Percentiles rank a stretch among this genome's conserved stretches.
phyloP scores from a whole-genome alignment of 2,888 invertebrate genomes.

The Drosophila vallismaia region DNA sequence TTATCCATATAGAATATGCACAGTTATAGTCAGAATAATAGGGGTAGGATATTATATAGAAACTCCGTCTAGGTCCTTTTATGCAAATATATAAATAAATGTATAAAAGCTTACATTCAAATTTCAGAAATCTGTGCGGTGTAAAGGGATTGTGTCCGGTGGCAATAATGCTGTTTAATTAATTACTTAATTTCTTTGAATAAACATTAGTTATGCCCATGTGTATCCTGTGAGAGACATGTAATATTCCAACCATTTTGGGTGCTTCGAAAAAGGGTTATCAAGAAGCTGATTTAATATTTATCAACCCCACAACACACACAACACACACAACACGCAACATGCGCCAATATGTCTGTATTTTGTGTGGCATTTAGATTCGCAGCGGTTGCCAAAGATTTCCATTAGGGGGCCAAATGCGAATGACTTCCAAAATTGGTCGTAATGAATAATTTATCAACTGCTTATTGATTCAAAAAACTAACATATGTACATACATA shows the following conservation, averaged over 20 bases:
- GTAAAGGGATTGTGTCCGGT: conserved; percentile 8
- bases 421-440: conserved; percentile 50
- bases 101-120: neutral
- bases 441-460: conserved; percentile 47
- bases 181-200: conserved; percentile 64
- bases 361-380: conserved; percentile 29
- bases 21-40: neutral
- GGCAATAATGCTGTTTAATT: conserved; percentile 66
- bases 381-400: conserved; percentile 30
- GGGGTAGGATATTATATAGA: neutral
- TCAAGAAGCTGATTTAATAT: conserved; percentile 36
- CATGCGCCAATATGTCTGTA: neutral
- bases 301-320: conserved; percentile 19
- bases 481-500: conserved; percentile 17
- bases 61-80: neutral
- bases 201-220: conserved; percentile 51
- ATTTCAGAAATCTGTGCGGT: neutral
- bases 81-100: neutral
- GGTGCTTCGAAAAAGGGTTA: conserved; percentile 25
- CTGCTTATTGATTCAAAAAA: conserved; percentile 48
- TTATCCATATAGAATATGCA: conserved; percentile 21
- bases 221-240: neutral
- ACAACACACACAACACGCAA: neutral
- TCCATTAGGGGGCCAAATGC: conserved; percentile 43
- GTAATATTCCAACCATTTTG: neutral